Evolutionary conservation across 2,113 vertebrate species (phyloP), one percentile per base, ranked within the genome.

Genomic region (Psittacara wagleri): DNA sequence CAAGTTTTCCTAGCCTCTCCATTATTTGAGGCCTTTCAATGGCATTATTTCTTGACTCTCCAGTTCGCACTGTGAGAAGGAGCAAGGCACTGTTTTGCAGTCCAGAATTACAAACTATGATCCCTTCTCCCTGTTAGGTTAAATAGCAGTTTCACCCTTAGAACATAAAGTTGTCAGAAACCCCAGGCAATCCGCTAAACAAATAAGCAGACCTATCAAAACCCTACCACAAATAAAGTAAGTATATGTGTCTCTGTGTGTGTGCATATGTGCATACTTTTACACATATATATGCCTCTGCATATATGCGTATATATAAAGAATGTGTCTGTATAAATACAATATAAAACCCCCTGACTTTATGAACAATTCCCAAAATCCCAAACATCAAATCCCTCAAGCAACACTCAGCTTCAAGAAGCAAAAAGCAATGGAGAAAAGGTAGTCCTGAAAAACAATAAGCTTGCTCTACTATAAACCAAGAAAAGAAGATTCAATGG

Each of bases 1-100:
- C 4, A 64, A 57, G 28, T 70, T 88, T 31, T 87, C 46, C 31
- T 61, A 89, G 51, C 13, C 35, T 70, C 64, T 81, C 41, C n/a
- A 75, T 81, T 85, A 92, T 2, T 24, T 24, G 46, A 86, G 55
- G 46, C 51, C 29, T 78, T 91, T 23, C 81, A 83, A 76, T 28
- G 91, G 55, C 46, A 92, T 94, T 69, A 74, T 70, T 92, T 72
- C 44, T 86, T 94, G 90, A 90, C 69, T 93, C n/a, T 59, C 19
- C 46, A 63, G 23, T 66, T 77, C 80, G 37, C 2, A 10, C 29
- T n/a, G 25, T 49, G 28, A 92, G n/a, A 80, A 55, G 27, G 68
- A 83, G 37, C 37, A 74, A 81, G 49, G 72, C 14, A 66, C 28
- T 46, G 24, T 13, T 86, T 41, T 63, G 20, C 17, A 72, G 43